phyloP scores from a whole-genome alignment of 92 coral and sea anemone species.

The Plumapathes pennacea region DNA sequence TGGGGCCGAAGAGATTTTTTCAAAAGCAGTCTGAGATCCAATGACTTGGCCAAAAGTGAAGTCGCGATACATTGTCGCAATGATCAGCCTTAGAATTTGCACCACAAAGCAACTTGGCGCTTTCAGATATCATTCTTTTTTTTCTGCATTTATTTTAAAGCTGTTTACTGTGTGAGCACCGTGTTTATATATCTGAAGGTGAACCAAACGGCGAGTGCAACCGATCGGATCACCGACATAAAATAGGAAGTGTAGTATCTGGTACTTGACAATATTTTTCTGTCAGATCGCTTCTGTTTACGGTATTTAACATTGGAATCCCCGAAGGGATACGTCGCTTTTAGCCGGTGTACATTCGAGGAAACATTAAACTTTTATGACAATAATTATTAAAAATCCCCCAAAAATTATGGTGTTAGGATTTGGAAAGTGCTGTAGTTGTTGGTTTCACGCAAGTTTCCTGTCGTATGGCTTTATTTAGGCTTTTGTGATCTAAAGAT shows the following conservation, averaged over 20 bases:
- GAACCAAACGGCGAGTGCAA: slow-evolving; percentile 14
- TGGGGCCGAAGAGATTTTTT: slow-evolving; percentile 43
- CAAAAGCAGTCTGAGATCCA: too few relatives aligned
- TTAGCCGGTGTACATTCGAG: slow-evolving; percentile 51
- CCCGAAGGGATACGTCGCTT: too few relatives aligned
- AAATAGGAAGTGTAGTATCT: too few relatives aligned
- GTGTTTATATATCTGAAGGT: slow-evolving; percentile 35
- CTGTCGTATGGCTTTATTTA: too few relatives aligned
- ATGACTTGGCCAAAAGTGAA: slow-evolving; percentile 19
- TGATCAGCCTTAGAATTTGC: slow-evolving; percentile 6
- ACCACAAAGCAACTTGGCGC: slow-evolving; percentile 16
- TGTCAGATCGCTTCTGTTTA: too few relatives aligned
- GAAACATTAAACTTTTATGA: slow-evolving; percentile 80
- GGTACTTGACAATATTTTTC: too few relatives aligned
- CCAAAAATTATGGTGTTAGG: too few relatives aligned
- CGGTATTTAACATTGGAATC: too few relatives aligned
- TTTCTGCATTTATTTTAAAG: slow-evolving; percentile 55
- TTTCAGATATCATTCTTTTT: too few relatives aligned
- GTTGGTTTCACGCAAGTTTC: too few relatives aligned
- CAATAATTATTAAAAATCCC: slow-evolving; percentile 75
- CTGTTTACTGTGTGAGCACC: slow-evolving; percentile 49
- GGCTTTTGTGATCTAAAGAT: neutral
- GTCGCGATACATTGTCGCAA: slow-evolving; percentile 15
- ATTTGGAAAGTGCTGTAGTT: too few relatives aligned
- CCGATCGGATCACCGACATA: too few relatives aligned